Evolutionary conservation across 2,113 vertebrate species (phyloP).

Genomic region (Takifugu flavidus): DNA sequence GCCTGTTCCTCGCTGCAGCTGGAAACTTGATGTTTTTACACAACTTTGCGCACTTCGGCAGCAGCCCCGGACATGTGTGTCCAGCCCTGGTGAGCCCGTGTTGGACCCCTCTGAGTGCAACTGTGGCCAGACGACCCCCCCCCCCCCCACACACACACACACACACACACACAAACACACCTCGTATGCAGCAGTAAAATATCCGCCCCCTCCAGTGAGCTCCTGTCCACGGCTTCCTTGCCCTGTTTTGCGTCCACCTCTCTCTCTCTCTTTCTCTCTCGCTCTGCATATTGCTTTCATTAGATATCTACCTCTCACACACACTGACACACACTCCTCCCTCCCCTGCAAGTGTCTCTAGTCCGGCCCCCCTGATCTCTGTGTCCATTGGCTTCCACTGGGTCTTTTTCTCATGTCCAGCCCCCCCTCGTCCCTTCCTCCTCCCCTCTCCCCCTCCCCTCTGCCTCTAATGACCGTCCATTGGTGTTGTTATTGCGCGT

Average conservation of each 20-base stretch:
- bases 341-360: constrained; percentile 80
- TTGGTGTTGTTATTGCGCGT: constrained; percentile 93
- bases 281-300: constrained; percentile 74
- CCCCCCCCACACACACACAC: constrained; percentile 5
- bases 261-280: constrained; percentile 40
- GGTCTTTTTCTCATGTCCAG: constrained; percentile 91
- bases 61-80: background rate
- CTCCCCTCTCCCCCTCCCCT: constrained; percentile 16
- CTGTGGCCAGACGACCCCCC: constrained; percentile 49
- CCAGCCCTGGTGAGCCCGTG: constrained; percentile 16
- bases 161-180: constrained; percentile 7
- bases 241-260: constrained; percentile 73
- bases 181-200: constrained; percentile 34
- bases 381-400: constrained; percentile 86
- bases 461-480: constrained; percentile 90
- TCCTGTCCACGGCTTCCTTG: constrained; percentile 80
- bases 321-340: constrained; percentile 46
- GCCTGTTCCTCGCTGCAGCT: constrained; percentile 1
- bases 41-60: constrained; percentile 4
- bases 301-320: constrained; percentile 61
- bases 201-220: constrained; percentile 67
- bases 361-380: constrained; percentile 91
- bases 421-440: constrained; percentile 73
- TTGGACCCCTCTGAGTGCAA: constrained; percentile 19
- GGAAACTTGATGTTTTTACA: too few species aligned